Evolutionary conservation across 2,888 invertebrate species (phyloP), one percentile per base, ranked within the genome.

Genomic region (Synanthedon formicaeformis): DNA sequence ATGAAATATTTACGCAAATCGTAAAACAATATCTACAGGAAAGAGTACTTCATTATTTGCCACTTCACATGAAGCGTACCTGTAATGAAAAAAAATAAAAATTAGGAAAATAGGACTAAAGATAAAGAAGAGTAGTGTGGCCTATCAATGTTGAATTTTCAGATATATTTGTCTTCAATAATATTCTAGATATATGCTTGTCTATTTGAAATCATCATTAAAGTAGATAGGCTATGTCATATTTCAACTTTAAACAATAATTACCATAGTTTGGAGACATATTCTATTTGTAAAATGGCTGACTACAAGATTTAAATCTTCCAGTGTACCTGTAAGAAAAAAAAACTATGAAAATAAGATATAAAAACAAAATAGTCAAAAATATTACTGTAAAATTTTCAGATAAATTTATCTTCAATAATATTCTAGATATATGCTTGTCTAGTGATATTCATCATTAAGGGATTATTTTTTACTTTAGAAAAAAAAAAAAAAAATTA

Each of bases 131-230:
- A 34, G 10, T 34, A 8, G 27, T 34, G 13, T 45, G 6, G 45
- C 45, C 12, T n/a, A 45, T n/a, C 14, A 10, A 13, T 14, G 14
- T n/a, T 13, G 14, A 45, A 13, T n/a, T 45, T 13, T 45, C 45
- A 45, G 45, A 45, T 45, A 14, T n/a, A 45, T 45, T n/a, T 62
- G 56, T 80, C 78, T 76, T 73, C 80, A 80, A 74, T 59, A 45
- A 57, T 53, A 57, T 66, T 74, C 69, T 57, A 78, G 79, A 73
- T 79, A 79, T 79, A 79, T 79, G 78, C 79, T 79, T 79, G 79
- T 79, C 79, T 58, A 62, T 16, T 55, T 53, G 53, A 58, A 56
- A 54, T 63, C 62, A 63, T 61, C 60, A 60, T 58, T 57, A 51
- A 45, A 23, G 2, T 34, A 10, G 23, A 8, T 34, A 34, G 16